Evolutionary conservation across 2,888 invertebrate genomes (phyloP).

Genomic region (Harpagoxenus sublaevis): DNA sequence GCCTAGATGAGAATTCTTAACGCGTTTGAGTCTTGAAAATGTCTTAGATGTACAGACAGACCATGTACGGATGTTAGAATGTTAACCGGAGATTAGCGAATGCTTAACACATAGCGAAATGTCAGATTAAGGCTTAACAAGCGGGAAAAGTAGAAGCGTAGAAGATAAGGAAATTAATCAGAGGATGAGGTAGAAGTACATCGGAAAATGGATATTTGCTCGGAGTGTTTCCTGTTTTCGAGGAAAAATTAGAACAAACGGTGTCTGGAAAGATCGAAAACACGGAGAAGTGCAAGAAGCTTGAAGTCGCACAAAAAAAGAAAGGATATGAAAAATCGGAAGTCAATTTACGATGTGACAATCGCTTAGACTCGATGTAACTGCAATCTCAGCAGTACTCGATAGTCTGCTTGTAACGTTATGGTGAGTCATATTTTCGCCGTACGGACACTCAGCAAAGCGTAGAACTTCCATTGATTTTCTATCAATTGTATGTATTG

Average conservation of each 20-base stretch:
- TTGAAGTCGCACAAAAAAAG: constrained; percentile 19
- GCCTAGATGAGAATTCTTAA: constrained; percentile 25
- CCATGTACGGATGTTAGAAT: not conserved
- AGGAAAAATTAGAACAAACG: constrained; percentile 19
- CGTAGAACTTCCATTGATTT: constrained; percentile 26
- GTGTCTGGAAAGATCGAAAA: constrained; percentile 14
- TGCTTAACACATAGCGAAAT: not conserved
- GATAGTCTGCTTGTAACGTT: constrained; percentile 57
- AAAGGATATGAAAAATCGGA: constrained; percentile 56
- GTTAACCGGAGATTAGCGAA: not conserved
- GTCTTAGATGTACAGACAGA: not conserved
- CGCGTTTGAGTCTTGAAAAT: constrained; percentile 1
- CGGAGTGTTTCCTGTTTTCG: constrained; percentile 5
- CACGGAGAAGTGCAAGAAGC: constrained; percentile 9
- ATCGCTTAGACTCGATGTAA: constrained; percentile 66
- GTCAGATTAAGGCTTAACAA: not conserved
- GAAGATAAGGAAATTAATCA: constrained; percentile 2
- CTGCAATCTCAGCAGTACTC: constrained; percentile 72
- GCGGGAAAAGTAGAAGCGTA: not conserved
- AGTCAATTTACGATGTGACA: constrained; percentile 72
- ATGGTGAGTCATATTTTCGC: constrained; percentile 53
- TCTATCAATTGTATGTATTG: not conserved
- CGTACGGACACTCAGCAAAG: constrained; percentile 13
- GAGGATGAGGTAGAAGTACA: not conserved
- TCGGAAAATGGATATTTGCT: not conserved